Evolutionary conservation across 2,888 invertebrate species (phyloP), one percentile per base, ranked within the genome.

Genomic region (Crepidodera aurea): DNA sequence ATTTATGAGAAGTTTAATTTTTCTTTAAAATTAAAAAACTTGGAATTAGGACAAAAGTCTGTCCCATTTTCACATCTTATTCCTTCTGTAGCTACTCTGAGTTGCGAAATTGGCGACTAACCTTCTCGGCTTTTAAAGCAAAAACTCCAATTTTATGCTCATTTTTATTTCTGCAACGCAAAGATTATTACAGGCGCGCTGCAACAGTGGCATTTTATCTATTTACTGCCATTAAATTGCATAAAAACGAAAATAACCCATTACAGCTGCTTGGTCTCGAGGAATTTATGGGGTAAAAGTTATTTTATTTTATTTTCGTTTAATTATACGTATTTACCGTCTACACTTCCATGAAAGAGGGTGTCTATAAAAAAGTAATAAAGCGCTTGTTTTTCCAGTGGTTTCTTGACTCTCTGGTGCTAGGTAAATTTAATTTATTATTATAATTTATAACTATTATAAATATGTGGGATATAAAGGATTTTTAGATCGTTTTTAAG

Each of bases 341-440:
- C 22, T 44, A 12, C 44, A 44, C 22, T 44, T 44, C 13, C 13
- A 22, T 12, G 22, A 8, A 19, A 42, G 19, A 42, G 42, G 42
- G 42, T 42, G 42, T 42, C 42, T 42, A 18, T 42, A 42, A 42
- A 42, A 42, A 42, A 42, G 16, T n/a, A 42, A 42, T 42, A 42
- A 42, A 42, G 12, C 42, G 42, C 16, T 19, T 16, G 8, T 42
- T 42, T 42, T 12, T 39, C 22, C 6, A 22, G 22, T 39, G 6
- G 39, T 39, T 7, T 16, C 7, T 16, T 12, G 6, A 39, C n/a
- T 16, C 7, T 12, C 12, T 12, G n/a, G 39, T 15, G 13, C 13
- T 39, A 12, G 39, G 13, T 39, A 39, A 39, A 39, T 15, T 39
- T 42, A 42, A 42, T 18, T 42, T 42, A 42, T 42, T 42, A 42